Evolutionary conservation across 1,140 invertebrate genomes (phyloP).

Genomic region (Pseudomyrmex cubaensis): DNA sequence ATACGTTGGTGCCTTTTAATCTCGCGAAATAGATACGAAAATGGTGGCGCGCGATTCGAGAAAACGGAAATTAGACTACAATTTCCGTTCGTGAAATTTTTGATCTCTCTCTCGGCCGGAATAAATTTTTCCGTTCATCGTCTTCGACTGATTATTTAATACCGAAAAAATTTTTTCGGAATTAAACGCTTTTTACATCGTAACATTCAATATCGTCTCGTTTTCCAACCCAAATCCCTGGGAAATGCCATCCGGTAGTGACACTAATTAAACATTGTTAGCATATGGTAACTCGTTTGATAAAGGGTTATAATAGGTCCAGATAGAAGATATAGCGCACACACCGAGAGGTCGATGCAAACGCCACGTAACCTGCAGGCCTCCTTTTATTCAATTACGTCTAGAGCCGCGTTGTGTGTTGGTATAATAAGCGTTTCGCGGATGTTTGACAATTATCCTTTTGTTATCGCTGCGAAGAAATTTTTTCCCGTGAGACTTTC

Average conservation of each 20-base stretch:
- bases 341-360: neutral
- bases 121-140: too few species aligned
- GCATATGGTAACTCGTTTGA: constrained; percentile 52
- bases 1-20: neutral
- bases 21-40: neutral
- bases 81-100: neutral
- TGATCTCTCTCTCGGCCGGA: too few species aligned
- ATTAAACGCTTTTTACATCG: neutral
- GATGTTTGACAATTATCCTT: constrained; percentile 37
- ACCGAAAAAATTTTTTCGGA: neutral
- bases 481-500: constrained; percentile 8
- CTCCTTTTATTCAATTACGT: constrained; percentile 61
- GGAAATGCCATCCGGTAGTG: constrained; percentile 28
- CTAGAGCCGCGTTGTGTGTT: neutral
- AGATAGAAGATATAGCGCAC: neutral
- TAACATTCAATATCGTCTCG: neutral
- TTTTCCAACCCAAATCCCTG: constrained; percentile 25
- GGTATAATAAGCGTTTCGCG: constrained; percentile 39
- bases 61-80: neutral
- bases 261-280: constrained; percentile 65
- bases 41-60: neutral
- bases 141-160: too few species aligned
- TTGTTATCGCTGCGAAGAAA: neutral
- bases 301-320: constrained; percentile 52
- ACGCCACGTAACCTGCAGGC: neutral